phyloP scores from a whole-genome alignment of 2,888 invertebrate genomes.

The Selenia dentaria region DNA sequence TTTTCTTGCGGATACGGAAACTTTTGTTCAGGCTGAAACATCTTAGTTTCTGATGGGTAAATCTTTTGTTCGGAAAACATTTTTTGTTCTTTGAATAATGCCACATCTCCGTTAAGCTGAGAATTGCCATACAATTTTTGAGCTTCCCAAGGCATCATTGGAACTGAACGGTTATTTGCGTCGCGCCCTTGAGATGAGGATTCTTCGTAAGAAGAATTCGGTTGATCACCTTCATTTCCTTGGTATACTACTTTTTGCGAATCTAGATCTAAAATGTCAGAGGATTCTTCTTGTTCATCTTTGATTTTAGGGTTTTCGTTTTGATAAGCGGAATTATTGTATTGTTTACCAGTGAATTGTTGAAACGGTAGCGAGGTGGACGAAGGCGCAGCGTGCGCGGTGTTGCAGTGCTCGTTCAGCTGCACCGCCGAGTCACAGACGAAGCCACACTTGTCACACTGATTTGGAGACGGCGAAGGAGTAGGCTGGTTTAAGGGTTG shows the following conservation, averaged over 20 bases:
- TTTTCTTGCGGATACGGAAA: slow-evolving; percentile 77
- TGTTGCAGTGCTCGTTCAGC: slow-evolving; percentile 89
- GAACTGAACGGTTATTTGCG: slow-evolving; percentile 79
- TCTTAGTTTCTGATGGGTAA: slow-evolving; percentile 70
- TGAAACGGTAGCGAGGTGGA: slow-evolving; percentile 79
- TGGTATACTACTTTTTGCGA: slow-evolving; percentile 94
- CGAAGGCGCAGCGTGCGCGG: slow-evolving; percentile 84
- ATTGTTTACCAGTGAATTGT: slow-evolving; percentile 79
- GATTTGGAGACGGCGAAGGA: slow-evolving; percentile 89
- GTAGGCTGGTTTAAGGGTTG: slow-evolving; percentile 87
- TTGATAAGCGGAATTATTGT: slow-evolving; percentile 71
- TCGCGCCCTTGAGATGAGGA: slow-evolving; percentile 66
- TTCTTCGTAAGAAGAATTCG: slow-evolving; percentile 68
- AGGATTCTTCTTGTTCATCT: slow-evolving; percentile 88
- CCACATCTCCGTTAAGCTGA: slow-evolving; percentile 77
- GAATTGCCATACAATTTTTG: slow-evolving; percentile 74
- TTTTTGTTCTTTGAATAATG: slow-evolving; percentile 80
- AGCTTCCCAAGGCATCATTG: slow-evolving; percentile 85
- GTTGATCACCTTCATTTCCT: slow-evolving; percentile 82
- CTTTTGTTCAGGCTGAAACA: slow-evolving; percentile 79
- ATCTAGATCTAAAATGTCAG: slow-evolving; percentile 94
- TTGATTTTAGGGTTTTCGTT: slow-evolving; percentile 81
- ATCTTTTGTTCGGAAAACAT: slow-evolving; percentile 76
- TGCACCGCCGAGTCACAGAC: slow-evolving; percentile 90
- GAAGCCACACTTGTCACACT: slow-evolving; percentile 94